These are phyloP conservation scores for Ephydatia muelleri DNA, from an alignment of 37 sponge, comb jelly and placozoan genomes.

Conservation along the genomic window DNA sequence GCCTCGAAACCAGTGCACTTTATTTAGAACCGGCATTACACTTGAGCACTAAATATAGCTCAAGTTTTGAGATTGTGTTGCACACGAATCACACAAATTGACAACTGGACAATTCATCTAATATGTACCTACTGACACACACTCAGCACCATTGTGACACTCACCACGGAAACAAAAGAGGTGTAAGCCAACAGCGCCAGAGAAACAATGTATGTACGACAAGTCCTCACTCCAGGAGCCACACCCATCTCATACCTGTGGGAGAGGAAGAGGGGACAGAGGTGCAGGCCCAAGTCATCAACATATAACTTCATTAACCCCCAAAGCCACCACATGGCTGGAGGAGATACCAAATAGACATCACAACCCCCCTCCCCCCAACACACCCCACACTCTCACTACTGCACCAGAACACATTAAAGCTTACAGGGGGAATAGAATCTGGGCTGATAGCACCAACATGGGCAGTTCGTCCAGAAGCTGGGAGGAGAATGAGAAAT, in stretches of 20 bases:
- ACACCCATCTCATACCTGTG: slow-evolving; percentile 50
- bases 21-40: too few relatives aligned
- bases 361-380: background rate
- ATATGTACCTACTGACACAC: background rate
- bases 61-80: too few relatives aligned
- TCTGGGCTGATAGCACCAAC: slow-evolving; percentile 51
- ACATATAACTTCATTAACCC: background rate
- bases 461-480: slow-evolving; percentile 88
- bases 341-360: background rate
- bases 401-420: too few relatives aligned
- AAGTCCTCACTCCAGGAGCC: background rate
- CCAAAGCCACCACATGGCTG: background rate
- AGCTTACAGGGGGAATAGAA: slow-evolving; percentile 24
- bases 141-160: background rate
- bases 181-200: slow-evolving; percentile 24
- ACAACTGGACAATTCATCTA: too few relatives aligned
- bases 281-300: background rate
- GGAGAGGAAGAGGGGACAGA: background rate
- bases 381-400: background rate
- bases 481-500: slow-evolving; percentile 27
- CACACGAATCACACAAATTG: too few relatives aligned
- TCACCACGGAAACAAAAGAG: slow-evolving; percentile 14
- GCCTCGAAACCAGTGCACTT: too few relatives aligned
- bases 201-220: slow-evolving; percentile 19
- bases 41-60: too few relatives aligned